These are phyloP conservation scores for Rhinogobio ventralis DNA, from an alignment of 2,797 vertebrate genomes.

Conservation along the genomic window DNA sequence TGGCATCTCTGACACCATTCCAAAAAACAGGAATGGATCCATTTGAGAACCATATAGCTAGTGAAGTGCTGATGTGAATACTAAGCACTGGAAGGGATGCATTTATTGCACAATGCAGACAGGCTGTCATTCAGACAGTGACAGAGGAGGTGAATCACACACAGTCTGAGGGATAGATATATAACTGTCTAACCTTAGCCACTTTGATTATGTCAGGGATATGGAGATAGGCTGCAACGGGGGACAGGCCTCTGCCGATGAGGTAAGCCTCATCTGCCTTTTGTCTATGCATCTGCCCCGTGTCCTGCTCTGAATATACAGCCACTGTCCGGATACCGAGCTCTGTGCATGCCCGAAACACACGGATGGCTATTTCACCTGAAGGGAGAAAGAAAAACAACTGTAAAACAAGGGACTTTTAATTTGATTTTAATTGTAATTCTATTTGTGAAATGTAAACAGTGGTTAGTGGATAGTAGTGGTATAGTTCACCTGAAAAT, in stretches of 20 bases:
- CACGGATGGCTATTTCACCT: conserved; percentile 95
- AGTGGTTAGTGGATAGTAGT: background rate
- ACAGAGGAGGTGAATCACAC: conserved; percentile 8
- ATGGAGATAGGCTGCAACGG: conserved; percentile 90
- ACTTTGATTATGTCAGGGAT: conserved; percentile 94
- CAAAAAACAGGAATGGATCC: conserved; percentile 33
- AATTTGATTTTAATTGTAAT: conserved; percentile 11
- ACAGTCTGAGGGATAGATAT: conserved; percentile 1
- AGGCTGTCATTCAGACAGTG: background rate
- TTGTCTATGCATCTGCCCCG: conserved; percentile 94
- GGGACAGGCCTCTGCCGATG: conserved; percentile 88
- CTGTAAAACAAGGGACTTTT: conserved; percentile 7
- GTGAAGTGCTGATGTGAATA: conserved; percentile 1
- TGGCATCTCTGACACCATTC: conserved; percentile 33
- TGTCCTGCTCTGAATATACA: conserved; percentile 93
- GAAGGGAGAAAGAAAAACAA: conserved; percentile 7
- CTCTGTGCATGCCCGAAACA: conserved; percentile 93
- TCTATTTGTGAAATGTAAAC: conserved; percentile 35
- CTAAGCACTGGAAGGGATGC: conserved; percentile 14
- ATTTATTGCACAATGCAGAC: conserved; percentile 5
- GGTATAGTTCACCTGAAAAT: background rate
- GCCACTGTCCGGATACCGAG: conserved; percentile 93
- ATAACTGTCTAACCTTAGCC: conserved; percentile 82
- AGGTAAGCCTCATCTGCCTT: conserved; percentile 95
- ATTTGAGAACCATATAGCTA: conserved; percentile 29